phyloP scores from a whole-genome alignment of 2,113 vertebrate species.

The Burhinus bistriatus region DNA sequence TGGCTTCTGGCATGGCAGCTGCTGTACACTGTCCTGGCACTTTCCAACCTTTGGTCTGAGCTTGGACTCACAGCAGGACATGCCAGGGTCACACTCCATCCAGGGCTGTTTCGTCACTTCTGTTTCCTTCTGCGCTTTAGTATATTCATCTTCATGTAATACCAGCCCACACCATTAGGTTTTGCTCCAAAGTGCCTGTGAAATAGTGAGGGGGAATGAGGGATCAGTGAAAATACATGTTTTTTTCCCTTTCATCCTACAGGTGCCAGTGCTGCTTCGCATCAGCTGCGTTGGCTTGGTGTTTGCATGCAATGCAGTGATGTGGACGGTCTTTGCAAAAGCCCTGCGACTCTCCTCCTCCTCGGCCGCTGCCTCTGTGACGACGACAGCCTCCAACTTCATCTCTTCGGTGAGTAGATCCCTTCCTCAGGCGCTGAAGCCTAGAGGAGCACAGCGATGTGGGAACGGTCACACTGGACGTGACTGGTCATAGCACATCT shows the following conservation, averaged over 20 bases:
- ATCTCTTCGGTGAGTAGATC: constrained; percentile 85
- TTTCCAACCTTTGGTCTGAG: not conserved
- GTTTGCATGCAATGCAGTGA: constrained; percentile 84
- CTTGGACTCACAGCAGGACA: not conserved
- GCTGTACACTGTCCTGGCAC: not conserved
- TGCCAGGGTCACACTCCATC: not conserved
- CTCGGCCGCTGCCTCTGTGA: constrained; percentile 87
- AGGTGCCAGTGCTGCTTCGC: constrained; percentile 81
- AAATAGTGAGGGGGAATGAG: not conserved
- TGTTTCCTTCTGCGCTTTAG: not conserved
- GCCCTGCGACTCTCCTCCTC: constrained; percentile 90
- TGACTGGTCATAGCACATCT: not conserved
- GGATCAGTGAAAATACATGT: rapidly evolving
- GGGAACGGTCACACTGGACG: rapidly evolving
- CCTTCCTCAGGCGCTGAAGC: not conserved
- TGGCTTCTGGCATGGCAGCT: not conserved
- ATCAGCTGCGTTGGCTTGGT: constrained; percentile 77
- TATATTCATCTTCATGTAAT: not conserved
- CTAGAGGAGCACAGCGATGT: not conserved
- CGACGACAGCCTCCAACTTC: constrained; percentile 90
- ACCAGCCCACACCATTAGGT: not conserved
- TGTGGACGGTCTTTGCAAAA: constrained; percentile 94
- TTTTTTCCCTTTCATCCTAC: not conserved
- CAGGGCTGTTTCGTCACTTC: not conserved
- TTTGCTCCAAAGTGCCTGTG: not conserved